phyloP scores from a whole-genome alignment of 2,113 vertebrate species.

The Thermophis baileyi region DNA sequence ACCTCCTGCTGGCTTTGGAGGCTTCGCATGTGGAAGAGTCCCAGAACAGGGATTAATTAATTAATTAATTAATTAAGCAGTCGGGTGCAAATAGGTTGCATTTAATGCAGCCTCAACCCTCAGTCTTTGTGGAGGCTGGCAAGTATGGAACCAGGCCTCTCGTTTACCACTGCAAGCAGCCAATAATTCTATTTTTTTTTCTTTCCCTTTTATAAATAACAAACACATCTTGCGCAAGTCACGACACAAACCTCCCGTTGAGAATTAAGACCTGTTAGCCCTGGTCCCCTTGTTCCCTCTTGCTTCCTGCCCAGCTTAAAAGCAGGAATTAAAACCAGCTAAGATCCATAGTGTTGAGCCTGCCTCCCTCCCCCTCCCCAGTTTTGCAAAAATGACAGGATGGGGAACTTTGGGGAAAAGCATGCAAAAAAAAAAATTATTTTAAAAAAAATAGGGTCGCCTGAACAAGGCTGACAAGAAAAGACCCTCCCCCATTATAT shows the following conservation, averaged over 20 bases:
- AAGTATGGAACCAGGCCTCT: no score
- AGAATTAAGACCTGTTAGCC: neutral
- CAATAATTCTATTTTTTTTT: neutral
- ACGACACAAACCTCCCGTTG: neutral
- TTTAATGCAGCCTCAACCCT: neutral
- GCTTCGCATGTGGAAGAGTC: neutral
- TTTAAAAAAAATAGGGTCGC: neutral
- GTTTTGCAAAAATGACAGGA: neutral
- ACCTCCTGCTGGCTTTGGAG: neutral
- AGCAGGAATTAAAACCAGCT: neutral
- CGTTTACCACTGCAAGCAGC: neutral
- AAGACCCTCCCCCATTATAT: neutral
- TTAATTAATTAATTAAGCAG: neutral
- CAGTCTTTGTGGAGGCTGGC: neutral
- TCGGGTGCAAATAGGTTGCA: neutral
- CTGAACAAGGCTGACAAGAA: neutral
- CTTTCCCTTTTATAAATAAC: neutral
- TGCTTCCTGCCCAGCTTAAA: no score
- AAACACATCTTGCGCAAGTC: no score
- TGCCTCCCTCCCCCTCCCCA: neutral
- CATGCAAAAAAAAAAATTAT: neutral
- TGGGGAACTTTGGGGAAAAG: neutral
- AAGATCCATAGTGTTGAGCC: neutral
- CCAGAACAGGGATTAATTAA: neutral
- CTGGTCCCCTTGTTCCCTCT: no score